Evolutionary conservation across 2,113 vertebrate species (phyloP).

Genomic region (Prolemur simus): DNA sequence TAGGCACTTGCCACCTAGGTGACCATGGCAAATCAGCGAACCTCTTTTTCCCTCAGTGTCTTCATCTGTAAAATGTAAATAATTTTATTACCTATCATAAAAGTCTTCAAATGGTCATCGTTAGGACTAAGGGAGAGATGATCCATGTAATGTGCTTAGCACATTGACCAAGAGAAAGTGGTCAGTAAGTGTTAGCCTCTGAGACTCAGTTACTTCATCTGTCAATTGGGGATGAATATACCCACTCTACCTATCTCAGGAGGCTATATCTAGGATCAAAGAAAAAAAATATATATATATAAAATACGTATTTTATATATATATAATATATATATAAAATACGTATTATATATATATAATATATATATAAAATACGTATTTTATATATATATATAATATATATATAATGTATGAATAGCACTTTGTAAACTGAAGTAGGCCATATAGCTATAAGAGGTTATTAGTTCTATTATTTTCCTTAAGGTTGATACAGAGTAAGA

Average conservation of each 20-base stretch:
- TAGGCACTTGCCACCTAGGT: neutral
- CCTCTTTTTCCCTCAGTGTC: neutral
- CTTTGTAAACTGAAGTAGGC: neutral
- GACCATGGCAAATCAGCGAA: neutral
- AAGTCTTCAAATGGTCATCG: neutral
- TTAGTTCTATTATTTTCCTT: neutral
- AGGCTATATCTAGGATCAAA: neutral
- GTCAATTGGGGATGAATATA: neutral
- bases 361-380: too few relatives aligned
- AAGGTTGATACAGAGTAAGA: neutral
- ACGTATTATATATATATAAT: too few relatives aligned
- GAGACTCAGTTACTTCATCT: neutral
- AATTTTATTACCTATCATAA: neutral
- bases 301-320: too few relatives aligned
- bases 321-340: neutral
- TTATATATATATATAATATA: neutral
- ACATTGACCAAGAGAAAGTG: neutral
- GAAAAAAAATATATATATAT: too few relatives aligned
- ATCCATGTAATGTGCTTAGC: neutral
- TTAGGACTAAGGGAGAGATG: neutral
- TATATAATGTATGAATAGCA: neutral
- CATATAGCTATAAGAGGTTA: neutral
- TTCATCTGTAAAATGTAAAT: conserved; percentile 31
- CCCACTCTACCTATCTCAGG: neutral
- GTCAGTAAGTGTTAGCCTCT: neutral